Evolutionary conservation across 1,140 invertebrate genomes (phyloP).

Genomic region (Heterodera carotae): DNA sequence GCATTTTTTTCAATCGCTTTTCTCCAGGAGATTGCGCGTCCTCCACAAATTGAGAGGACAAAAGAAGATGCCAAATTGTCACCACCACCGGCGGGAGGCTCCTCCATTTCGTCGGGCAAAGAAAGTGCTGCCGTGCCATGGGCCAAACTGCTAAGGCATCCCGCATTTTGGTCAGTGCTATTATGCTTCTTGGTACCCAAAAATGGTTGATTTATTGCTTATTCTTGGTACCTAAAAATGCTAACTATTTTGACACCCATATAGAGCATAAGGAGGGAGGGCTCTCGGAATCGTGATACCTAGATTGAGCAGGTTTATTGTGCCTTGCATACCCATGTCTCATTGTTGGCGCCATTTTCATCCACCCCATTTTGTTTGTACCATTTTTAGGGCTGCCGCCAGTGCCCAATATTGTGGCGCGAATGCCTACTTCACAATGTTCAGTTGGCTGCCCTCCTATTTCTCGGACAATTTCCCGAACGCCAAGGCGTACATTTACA

Average conservation of each 20-base stretch:
- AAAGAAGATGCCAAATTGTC: neutral
- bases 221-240: too few species aligned
- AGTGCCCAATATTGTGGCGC: slow-evolving; percentile 77
- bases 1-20: too few species aligned
- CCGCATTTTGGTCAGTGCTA: slow-evolving; percentile 71
- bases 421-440: slow-evolving; percentile 76
- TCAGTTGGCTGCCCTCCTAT: slow-evolving; percentile 78
- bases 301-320: too few species aligned
- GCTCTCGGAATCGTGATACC: too few species aligned
- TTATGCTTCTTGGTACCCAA: too few species aligned
- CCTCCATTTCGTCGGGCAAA: neutral
- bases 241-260: too few species aligned
- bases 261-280: too few species aligned
- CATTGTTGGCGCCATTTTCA: too few species aligned
- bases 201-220: too few species aligned
- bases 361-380: neutral
- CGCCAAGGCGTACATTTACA: slow-evolving; percentile 74
- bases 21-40: neutral
- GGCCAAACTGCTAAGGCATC: slow-evolving; percentile 70
- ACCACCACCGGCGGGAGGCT: neutral
- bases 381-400: slow-evolving; percentile 72
- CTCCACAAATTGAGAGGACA: slow-evolving; percentile 14
- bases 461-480: slow-evolving; percentile 77
- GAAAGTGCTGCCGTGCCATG: slow-evolving; percentile 68
- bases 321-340: too few species aligned